Evolutionary conservation across 2,113 vertebrate genomes (phyloP).

Genomic region (Halichoerus grypus): DNA sequence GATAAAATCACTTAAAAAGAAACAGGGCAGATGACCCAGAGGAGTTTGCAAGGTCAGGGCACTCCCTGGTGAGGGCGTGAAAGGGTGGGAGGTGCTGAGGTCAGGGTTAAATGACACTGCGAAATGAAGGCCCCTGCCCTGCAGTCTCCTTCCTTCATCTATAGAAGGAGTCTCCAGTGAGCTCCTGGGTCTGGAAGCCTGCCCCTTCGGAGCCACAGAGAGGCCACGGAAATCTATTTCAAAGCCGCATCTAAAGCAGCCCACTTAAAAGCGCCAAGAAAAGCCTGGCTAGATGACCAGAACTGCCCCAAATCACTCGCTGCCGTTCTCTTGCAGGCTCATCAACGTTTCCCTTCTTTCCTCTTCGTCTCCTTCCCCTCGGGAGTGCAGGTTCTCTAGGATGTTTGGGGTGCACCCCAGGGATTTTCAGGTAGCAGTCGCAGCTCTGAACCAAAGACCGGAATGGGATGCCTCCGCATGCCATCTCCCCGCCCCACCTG

Average conservation of each 20-base stretch:
- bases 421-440: accelerated
- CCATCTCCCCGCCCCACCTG: background rate
- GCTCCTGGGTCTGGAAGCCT: background rate
- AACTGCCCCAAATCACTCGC: background rate
- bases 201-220: background rate
- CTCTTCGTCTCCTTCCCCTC: background rate
- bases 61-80: conserved; percentile 37
- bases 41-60: conserved; percentile 62
- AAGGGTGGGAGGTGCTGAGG: conserved; percentile 71
- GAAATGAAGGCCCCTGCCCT: background rate
- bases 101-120: conserved; percentile 70
- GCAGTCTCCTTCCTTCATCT: conserved; percentile 1
- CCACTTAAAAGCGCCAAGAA: background rate
- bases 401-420: background rate
- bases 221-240: background rate
- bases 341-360: background rate
- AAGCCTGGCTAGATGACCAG: background rate
- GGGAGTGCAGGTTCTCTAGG: background rate
- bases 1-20: conserved; percentile 30
- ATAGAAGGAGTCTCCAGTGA: conserved; percentile 12
- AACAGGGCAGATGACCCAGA: background rate
- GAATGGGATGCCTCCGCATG: background rate
- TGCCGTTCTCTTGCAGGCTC: background rate
- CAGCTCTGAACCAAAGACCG: background rate
- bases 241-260: conserved; percentile 45